These are phyloP conservation scores for Morone chrysops DNA, from an alignment of 2,113 vertebrate genomes.

Conservation along the genomic window DNA sequence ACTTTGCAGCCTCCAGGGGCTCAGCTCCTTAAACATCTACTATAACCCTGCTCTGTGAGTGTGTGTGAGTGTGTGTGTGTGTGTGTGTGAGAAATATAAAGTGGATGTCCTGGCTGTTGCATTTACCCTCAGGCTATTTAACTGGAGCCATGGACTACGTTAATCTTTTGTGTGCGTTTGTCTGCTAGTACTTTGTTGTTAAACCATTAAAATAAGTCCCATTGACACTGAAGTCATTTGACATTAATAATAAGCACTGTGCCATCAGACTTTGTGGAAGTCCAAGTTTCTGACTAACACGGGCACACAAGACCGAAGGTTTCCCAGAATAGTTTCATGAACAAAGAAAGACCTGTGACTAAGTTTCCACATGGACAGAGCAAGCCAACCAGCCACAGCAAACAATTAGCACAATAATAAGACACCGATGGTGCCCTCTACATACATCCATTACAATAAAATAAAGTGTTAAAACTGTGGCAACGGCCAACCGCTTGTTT, in stretches of 20 bases:
- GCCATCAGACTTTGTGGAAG: neutral
- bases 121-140: neutral
- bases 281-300: constrained; percentile 50
- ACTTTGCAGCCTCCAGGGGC: neutral
- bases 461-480: neutral
- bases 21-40: neutral
- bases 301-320: neutral
- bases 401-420: constrained; percentile 36
- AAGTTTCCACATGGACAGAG: constrained; percentile 46
- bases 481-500: neutral
- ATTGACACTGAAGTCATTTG: constrained; percentile 17
- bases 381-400: neutral
- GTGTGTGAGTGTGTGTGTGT: too few relatives aligned
- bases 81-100: too few relatives aligned
- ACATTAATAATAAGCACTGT: constrained; percentile 4
- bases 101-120: neutral
- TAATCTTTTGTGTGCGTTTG: neutral
- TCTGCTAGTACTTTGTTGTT: constrained; percentile 22
- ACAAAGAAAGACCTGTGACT: constrained; percentile 41
- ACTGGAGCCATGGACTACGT: neutral
- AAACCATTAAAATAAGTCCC: neutral
- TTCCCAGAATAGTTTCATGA: constrained; percentile 42
- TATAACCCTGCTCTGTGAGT: neutral
- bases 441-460: neutral
- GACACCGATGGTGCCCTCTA: neutral